A percentile compares a stretch with the other conserved stretches of the same genome.
These are phyloP conservation scores for Neosalanx taihuensis DNA, from an alignment of 2,797 vertebrate species.

Conservation along the genomic window DNA sequence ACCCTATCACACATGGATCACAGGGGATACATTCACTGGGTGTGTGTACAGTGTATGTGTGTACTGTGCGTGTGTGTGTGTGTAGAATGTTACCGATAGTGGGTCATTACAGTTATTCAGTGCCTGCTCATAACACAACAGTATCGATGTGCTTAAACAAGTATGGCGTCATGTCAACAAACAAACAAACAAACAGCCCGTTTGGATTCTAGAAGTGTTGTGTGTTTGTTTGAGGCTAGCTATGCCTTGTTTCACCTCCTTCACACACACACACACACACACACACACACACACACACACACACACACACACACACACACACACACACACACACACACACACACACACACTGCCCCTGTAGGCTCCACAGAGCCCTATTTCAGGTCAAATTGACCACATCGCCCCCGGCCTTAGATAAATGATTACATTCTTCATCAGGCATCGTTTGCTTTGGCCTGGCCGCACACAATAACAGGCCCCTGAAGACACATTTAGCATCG, in stretches of 20 bases:
- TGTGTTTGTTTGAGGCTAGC: not conserved
- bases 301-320: slow-evolving; percentile 36
- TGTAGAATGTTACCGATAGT: slow-evolving; percentile 18
- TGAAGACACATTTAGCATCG: slow-evolving; percentile 64
- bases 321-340: slow-evolving; percentile 8
- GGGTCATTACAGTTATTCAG: not conserved
- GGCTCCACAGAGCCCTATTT: slow-evolving; percentile 60
- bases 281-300: not conserved
- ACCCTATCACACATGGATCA: slow-evolving; percentile 45
- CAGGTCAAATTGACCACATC: slow-evolving; percentile 70
- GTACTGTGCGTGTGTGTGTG: not conserved
- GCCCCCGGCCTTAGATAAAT: slow-evolving; percentile 70
- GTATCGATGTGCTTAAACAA: not conserved
- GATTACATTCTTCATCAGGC: slow-evolving; percentile 68
- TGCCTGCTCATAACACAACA: not conserved
- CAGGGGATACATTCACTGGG: slow-evolving; percentile 33
- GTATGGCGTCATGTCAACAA: not conserved
- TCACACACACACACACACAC: not conserved
- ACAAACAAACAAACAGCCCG: not conserved
- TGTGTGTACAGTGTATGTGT: slow-evolving; percentile 21
- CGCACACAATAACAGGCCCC: slow-evolving; percentile 61
- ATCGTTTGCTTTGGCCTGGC: slow-evolving; percentile 69
- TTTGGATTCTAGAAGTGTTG: not conserved
- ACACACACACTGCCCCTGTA: slow-evolving; percentile 35
- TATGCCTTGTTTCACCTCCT: not conserved